phyloP scores from a whole-genome alignment of 2,113 vertebrate species.

The Rhagologus leucostigma region DNA sequence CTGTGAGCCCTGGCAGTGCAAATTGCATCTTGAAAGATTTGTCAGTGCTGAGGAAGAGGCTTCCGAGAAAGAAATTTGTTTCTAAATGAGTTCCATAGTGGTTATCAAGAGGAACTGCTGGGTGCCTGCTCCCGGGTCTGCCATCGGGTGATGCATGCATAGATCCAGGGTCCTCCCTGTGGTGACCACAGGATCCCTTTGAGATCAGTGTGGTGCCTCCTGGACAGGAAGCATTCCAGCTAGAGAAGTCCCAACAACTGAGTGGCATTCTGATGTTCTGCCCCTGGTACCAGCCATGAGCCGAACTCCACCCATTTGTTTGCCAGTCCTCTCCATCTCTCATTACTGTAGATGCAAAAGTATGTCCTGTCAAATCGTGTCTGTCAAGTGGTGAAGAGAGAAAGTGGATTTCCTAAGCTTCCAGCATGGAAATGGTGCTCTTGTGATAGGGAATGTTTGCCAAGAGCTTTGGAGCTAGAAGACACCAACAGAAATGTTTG shows the following conservation, averaged over 20 bases:
- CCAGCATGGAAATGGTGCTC: neutral
- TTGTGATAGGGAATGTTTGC: neutral
- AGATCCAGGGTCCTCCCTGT: neutral
- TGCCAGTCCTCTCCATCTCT: neutral
- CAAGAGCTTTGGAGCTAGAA: neutral
- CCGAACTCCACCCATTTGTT: fast-evolving
- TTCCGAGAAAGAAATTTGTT: neutral
- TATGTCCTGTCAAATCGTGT: neutral
- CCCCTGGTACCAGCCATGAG: neutral
- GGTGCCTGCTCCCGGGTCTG: neutral
- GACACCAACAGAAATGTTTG: neutral
- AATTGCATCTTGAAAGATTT: neutral
- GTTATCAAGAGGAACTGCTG: neutral
- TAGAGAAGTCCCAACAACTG: neutral
- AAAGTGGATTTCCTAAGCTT: neutral
- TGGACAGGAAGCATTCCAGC: neutral
- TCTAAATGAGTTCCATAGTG: neutral
- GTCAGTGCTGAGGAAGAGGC: neutral
- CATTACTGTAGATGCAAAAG: neutral
- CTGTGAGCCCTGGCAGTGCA: neutral
- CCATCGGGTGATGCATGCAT: fast-evolving
- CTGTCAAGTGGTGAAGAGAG: neutral
- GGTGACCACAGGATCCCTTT: neutral
- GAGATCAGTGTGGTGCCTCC: neutral
- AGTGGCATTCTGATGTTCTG: neutral